A percentile compares a stretch with the other conserved stretches of the same genome.
These are phyloP conservation scores for Connochaetes taurinus DNA, from an alignment of 2,113 vertebrate species.

Conservation along the genomic window DNA sequence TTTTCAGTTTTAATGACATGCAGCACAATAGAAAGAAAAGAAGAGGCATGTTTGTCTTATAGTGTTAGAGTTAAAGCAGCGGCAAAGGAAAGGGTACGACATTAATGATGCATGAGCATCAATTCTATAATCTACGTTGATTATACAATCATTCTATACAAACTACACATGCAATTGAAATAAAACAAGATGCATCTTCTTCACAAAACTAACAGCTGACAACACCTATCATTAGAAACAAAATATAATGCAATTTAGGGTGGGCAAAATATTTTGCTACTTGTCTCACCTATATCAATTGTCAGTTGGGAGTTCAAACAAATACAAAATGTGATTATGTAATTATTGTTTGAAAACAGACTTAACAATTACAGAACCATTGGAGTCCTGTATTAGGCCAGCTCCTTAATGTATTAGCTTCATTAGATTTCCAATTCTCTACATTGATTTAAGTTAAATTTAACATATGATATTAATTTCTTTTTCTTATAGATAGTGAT, in stretches of 20 bases:
- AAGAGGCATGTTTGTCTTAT: conserved; percentile 60
- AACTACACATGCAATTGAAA: conserved; percentile 34
- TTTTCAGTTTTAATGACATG: conserved; percentile 71
- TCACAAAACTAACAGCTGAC: conserved; percentile 6
- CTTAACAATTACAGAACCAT: background rate
- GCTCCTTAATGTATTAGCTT: background rate
- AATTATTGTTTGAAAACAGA: conserved; percentile 21
- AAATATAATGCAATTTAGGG: background rate
- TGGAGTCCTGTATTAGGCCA: background rate
- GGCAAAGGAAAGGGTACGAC: conserved; percentile 62
- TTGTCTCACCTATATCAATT: background rate
- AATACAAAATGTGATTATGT: conserved; percentile 18
- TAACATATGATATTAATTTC: background rate
- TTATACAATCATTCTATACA: conserved; percentile 44
- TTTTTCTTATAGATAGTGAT: background rate
- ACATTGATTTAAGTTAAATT: conserved; percentile 8
- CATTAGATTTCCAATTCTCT: background rate
- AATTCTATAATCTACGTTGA: conserved; percentile 40
- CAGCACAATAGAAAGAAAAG: conserved; percentile 62
- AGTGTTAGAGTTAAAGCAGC: conserved; percentile 59
- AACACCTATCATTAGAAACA: background rate
- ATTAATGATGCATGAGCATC: conserved; percentile 58
- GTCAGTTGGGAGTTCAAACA: background rate
- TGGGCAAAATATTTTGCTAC: conserved; percentile 11
- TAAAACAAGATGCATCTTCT: conserved; percentile 33